Evolutionary conservation across 2,113 vertebrate species (phyloP).

Genomic region (Silurus asotus): DNA sequence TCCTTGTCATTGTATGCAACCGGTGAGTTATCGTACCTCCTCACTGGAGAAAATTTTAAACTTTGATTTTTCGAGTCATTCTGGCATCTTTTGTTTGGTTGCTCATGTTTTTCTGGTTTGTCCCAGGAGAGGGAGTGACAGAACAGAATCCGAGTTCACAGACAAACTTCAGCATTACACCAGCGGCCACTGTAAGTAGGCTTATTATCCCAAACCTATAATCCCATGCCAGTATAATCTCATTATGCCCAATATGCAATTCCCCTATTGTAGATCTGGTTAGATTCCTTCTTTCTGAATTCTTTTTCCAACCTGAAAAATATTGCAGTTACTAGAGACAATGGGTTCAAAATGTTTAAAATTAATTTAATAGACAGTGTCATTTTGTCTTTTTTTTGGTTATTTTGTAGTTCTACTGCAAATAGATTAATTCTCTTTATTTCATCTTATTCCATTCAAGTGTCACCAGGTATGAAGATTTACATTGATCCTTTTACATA

Average conservation of each 20-base stretch:
- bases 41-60: not conserved
- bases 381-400: not conserved
- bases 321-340: not conserved
- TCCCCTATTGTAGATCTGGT: not conserved
- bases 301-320: not conserved
- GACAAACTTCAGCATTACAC: slow-evolving; percentile 97
- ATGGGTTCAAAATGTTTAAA: not conserved
- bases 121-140: slow-evolving; percentile 87
- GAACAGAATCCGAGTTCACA: slow-evolving; percentile 90
- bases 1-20: slow-evolving; percentile 86
- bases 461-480: slow-evolving; percentile 97
- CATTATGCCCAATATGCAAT: not conserved
- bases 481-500: slow-evolving; percentile 94
- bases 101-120: not conserved
- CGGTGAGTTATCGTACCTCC: slow-evolving; percentile 72
- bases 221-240: not conserved
- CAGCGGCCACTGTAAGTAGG: slow-evolving; percentile 93
- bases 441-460: slow-evolving; percentile 64
- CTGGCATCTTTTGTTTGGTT: not conserved
- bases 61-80: not conserved
- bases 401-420: not conserved
- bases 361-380: not conserved
- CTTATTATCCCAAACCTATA: not conserved
- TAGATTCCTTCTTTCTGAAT: not conserved
- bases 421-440: not conserved